Conservation (phyloP, 1,140 invertebrate species). For the Sitophilus oryzae region DNA sequence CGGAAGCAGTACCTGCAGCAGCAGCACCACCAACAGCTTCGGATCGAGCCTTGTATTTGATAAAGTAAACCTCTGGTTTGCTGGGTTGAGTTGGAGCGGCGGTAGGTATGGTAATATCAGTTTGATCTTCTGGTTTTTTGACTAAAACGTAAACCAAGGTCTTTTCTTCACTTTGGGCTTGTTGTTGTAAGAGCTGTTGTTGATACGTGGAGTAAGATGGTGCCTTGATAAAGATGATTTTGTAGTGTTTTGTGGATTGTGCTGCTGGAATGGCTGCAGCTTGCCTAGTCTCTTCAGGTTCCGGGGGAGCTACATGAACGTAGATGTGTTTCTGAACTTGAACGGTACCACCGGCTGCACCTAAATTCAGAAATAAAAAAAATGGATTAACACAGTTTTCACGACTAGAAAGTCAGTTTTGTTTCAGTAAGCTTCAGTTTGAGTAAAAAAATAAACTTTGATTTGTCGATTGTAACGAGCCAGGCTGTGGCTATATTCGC, state of each 20-base stretch:
- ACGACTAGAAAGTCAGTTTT: too few relatives aligned
- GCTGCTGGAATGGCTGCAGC: slow-evolving; percentile 50
- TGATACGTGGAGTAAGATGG: slow-evolving; percentile 65
- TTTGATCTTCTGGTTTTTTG: slow-evolving; percentile 77
- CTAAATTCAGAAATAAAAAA: background rate
- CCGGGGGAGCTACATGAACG: slow-evolving; percentile 62
- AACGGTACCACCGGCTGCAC: slow-evolving; percentile 18
- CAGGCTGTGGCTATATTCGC: too few relatives aligned
- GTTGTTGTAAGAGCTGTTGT: slow-evolving; percentile 68
- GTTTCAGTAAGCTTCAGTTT: too few relatives aligned
- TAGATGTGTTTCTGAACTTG: slow-evolving; percentile 70
- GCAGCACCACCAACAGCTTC: slow-evolving; percentile 21
- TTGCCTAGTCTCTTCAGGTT: slow-evolving; percentile 59
- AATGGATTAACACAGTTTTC: background rate
- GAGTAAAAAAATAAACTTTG: too few relatives aligned
- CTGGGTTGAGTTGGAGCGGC: slow-evolving; percentile 72
- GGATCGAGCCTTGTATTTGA: slow-evolving; percentile 67
- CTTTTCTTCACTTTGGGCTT: slow-evolving; percentile 75
- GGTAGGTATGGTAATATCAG: slow-evolving; percentile 71
- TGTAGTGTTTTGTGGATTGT: slow-evolving; percentile 78
- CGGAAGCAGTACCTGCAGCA: slow-evolving; percentile 6
- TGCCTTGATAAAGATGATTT: slow-evolving; percentile 85
- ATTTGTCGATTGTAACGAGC: too few relatives aligned
- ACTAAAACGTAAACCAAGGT: slow-evolving; percentile 82
- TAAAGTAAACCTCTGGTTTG: slow-evolving; percentile 83